Conservation (phyloP, 2,113 vertebrate species). For the Talpa occidentalis region DNA sequence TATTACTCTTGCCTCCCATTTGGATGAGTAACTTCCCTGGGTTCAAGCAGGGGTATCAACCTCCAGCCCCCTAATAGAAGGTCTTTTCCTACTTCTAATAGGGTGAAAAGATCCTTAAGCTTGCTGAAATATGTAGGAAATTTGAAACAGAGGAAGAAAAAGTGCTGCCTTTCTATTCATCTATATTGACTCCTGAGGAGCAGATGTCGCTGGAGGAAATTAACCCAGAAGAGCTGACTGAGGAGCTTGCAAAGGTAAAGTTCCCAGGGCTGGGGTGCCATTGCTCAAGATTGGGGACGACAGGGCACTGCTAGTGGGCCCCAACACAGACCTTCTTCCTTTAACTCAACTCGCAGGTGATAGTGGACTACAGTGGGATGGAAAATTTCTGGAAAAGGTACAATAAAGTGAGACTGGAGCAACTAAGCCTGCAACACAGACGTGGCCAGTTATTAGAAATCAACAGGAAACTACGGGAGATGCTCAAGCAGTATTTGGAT, state of each 20-base stretch:
- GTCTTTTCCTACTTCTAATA: conserved; percentile 59
- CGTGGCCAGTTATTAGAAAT: conserved; percentile 74
- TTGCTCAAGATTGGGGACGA: neutral
- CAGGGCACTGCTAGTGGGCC: too few species aligned
- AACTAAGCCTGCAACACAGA: conserved; percentile 83
- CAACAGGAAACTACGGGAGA: conserved; percentile 84
- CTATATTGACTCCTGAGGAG: conserved; percentile 82
- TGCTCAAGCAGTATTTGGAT: conserved; percentile 88
- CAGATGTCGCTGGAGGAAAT: conserved; percentile 56
- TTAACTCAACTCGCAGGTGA: conserved; percentile 75
- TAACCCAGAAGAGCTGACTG: conserved; percentile 52
- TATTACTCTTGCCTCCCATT: neutral
- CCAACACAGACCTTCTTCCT: neutral
- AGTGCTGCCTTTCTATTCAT: conserved; percentile 90
- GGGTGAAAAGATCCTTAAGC: conserved; percentile 88
- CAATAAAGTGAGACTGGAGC: conserved; percentile 91
- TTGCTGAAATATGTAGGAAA: conserved; percentile 90
- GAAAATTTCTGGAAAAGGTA: conserved; percentile 91
- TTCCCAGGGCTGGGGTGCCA: neutral
- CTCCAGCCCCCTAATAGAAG: conserved; percentile 1
- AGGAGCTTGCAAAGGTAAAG: conserved; percentile 87
- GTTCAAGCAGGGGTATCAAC: neutral
- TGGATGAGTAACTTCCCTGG: neutral
- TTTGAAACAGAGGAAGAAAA: conserved; percentile 92
- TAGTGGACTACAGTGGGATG: conserved; percentile 85